phyloP scores from a whole-genome alignment of 2,888 invertebrate species.

The Operophtera brumata region DNA sequence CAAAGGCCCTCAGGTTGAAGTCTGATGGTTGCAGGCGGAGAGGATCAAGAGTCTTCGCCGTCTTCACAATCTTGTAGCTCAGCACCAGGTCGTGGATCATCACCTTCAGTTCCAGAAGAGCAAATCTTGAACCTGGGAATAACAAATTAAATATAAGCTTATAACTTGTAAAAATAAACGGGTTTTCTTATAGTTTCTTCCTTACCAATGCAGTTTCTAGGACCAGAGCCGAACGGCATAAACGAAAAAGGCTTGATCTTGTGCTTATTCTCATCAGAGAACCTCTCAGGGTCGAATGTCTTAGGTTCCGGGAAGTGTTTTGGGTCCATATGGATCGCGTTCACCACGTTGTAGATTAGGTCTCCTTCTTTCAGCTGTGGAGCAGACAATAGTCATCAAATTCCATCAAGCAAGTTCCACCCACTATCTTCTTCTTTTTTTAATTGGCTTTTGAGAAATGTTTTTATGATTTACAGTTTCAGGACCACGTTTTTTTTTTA shows the following conservation, averaged over 20 bases:
- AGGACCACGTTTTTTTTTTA: no score
- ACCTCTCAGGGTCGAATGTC: conserved; percentile 67
- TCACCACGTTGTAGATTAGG: conserved; percentile 48
- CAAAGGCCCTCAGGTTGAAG: no score
- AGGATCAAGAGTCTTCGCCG: conserved; percentile 57
- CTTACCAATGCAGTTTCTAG: conserved; percentile 76
- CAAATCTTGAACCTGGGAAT: conserved; percentile 60
- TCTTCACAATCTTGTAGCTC: conserved; percentile 53
- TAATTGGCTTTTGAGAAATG: no score
- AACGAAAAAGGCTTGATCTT: conserved; percentile 70
- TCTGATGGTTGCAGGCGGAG: conserved; percentile 17
- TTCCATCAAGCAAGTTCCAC: no score
- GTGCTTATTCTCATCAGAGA: conserved; percentile 62
- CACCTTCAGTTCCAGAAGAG: conserved; percentile 58
- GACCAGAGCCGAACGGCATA: conserved; percentile 78
- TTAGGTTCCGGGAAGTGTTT: conserved; percentile 46
- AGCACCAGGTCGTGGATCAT: conserved; percentile 48
- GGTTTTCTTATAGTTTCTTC: no score
- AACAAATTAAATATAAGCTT: no score
- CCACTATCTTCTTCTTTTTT: no score
- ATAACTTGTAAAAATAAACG: no score
- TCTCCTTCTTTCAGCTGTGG: conserved; percentile 53
- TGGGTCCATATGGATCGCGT: conserved; percentile 52
- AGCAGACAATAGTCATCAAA: no score
- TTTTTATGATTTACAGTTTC: no score